Conservation (phyloP, 2,888 invertebrate genomes). For the Meandrusa payeni region DNA sequence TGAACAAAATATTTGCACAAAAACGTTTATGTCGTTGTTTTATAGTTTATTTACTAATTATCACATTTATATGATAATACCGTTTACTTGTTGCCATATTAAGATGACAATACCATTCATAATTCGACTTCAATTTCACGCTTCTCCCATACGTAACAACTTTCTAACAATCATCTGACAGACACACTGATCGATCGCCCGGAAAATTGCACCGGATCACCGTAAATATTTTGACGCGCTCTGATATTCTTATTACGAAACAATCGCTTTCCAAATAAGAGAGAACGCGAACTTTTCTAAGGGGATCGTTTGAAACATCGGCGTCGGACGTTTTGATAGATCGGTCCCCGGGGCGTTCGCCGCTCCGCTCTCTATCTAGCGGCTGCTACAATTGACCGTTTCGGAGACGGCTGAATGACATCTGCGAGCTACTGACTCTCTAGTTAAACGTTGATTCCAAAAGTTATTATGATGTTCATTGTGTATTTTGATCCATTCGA, state of each 20-base stretch:
- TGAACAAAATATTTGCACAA: no score
- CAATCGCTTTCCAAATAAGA: conserved; percentile 63
- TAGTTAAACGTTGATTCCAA: conserved; percentile 17
- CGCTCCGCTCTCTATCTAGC: conserved; percentile 31
- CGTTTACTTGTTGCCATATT: conserved; percentile 32
- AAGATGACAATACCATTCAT: conserved; percentile 43
- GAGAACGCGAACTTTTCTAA: conserved; percentile 38
- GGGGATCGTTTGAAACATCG: conserved; percentile 58
- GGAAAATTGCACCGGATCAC: conserved; percentile 66
- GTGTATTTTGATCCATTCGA: no score
- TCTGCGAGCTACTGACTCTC: conserved; percentile 33
- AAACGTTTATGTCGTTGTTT: no score
- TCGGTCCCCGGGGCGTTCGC: conserved; percentile 61
- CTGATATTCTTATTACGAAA: conserved; percentile 70
- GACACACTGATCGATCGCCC: conserved; percentile 65
- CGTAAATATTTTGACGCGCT: conserved; percentile 76
- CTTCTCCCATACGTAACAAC: conserved; percentile 49
- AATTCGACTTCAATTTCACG: conserved; percentile 71
- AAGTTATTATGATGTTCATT: conserved; percentile 5
- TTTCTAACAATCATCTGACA: conserved; percentile 42
- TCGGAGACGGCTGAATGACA: conserved; percentile 40
- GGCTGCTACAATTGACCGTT: conserved; percentile 40
- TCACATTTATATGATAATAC: no score
- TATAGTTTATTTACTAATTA: no score
- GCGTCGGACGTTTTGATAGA: conserved; percentile 65